A percentile compares a stretch with the other conserved stretches of the same genome.
These are phyloP conservation scores for Sandelia bainsii DNA, from an alignment of 2,797 vertebrate genomes.

Conservation along the genomic window DNA sequence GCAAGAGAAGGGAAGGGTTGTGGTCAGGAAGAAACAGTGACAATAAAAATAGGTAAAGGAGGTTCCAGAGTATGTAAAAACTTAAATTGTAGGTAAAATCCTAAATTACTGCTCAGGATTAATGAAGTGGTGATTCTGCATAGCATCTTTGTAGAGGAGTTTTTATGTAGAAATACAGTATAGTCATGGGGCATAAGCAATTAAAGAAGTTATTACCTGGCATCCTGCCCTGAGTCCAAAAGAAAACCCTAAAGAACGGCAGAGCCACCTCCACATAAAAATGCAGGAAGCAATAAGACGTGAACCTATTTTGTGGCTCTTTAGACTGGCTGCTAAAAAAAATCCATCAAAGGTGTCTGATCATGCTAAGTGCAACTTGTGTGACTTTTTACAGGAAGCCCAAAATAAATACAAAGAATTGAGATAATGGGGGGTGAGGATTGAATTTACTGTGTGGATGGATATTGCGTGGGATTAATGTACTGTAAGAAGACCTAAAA, in stretches of 20 bases:
- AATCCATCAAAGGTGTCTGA: conserved; percentile 32
- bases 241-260: conserved; percentile 35
- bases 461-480: conserved; percentile 12
- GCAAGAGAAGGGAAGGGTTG: background rate
- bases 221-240: conserved; percentile 54
- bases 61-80: conserved; percentile 16
- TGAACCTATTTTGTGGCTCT: conserved; percentile 21
- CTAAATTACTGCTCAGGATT: conserved; percentile 44
- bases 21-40: conserved; percentile 5
- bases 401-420: conserved; percentile 4
- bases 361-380: background rate
- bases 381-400: background rate
- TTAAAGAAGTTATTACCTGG: conserved; percentile 67
- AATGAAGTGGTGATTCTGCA: conserved; percentile 58
- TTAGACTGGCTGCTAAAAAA: conserved; percentile 54
- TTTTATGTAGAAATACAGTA: conserved; percentile 36
- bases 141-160: conserved; percentile 31
- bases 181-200: conserved; percentile 47
- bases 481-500: background rate
- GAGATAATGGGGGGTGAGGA: background rate
- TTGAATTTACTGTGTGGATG: background rate
- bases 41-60: conserved; percentile 3
- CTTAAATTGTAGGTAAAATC: background rate
- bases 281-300: conserved; percentile 5
- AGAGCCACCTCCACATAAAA: conserved; percentile 23